A percentile compares a stretch with the other conserved stretches of the same genome.
These are phyloP conservation scores for Aplidium turbinatum DNA, from an alignment of 23 tunicate species.

Conservation along the genomic window DNA sequence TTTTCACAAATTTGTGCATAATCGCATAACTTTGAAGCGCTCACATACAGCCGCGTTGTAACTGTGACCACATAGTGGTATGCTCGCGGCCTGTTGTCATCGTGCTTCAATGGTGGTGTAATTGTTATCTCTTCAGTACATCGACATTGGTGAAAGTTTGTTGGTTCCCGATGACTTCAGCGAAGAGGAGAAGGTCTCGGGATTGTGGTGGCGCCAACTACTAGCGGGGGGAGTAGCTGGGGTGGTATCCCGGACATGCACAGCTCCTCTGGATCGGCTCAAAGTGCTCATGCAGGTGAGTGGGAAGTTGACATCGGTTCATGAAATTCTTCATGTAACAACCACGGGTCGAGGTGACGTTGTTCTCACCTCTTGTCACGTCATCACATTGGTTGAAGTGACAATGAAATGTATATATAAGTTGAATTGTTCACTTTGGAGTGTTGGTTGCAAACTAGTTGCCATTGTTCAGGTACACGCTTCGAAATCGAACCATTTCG, in stretches of 20 bases:
- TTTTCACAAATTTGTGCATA: no score
- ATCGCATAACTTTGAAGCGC: no score
- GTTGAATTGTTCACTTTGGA: not conserved
- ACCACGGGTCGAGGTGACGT: no score
- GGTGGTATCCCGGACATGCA: constrained; percentile 90
- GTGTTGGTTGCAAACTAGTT: no score
- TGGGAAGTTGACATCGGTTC: no score
- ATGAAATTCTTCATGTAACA: no score
- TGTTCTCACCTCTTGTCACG: not conserved
- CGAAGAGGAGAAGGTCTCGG: constrained; percentile 84
- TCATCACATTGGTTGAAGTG: not conserved
- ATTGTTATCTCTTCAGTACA: constrained; percentile 38
- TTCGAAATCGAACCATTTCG: constrained; percentile 71
- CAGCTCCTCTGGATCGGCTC: constrained; percentile 95
- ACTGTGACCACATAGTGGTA: no score
- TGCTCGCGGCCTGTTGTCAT: no score
- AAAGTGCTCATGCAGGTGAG: constrained; percentile 92
- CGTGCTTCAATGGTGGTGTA: not conserved
- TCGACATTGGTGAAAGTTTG: constrained; percentile 86
- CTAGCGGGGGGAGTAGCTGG: constrained; percentile 96
- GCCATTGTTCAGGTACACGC: constrained; percentile 77
- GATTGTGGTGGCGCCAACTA: constrained; percentile 77
- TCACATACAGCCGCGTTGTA: no score
- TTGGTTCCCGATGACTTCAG: constrained; percentile 89
- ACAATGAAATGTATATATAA: not conserved